Conservation (phyloP, 2,113 vertebrate species). For the Daboia siamensis region DNA sequence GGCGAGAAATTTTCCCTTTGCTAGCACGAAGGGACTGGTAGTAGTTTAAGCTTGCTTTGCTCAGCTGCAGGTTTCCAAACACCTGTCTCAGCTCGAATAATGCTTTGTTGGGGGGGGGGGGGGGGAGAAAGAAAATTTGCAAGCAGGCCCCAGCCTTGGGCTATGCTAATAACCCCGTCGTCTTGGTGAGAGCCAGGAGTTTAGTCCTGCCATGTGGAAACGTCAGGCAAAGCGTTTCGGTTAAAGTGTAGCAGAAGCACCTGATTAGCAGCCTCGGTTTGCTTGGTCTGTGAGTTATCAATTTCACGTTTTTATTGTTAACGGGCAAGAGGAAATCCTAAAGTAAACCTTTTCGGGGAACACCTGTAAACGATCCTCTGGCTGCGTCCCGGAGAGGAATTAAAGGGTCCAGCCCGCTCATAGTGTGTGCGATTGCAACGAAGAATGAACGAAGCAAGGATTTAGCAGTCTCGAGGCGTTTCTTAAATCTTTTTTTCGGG, state of each 20-base stretch:
- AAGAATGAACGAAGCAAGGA: neutral
- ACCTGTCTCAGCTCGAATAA: slow-evolving; percentile 5
- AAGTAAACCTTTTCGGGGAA: fast-evolving
- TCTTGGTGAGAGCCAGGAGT: slow-evolving; percentile 15
- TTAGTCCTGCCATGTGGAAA: neutral
- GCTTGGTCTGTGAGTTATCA: neutral
- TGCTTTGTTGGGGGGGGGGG: neutral
- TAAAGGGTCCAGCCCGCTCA: neutral
- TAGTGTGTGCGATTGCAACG: neutral
- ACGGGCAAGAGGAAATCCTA: neutral
- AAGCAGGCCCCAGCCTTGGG: neutral
- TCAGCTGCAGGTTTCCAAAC: neutral
- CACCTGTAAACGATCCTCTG: neutral
- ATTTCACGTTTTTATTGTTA: fast-evolving
- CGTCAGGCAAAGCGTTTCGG: slow-evolving; percentile 24
- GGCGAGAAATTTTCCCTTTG: fast-evolving
- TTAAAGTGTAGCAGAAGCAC: neutral
- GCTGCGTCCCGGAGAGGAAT: neutral
- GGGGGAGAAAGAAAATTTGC: fast-evolving
- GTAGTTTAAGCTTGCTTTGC: neutral
- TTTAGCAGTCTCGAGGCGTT: neutral
- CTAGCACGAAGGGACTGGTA: slow-evolving; percentile 25
- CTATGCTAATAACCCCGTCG: neutral
- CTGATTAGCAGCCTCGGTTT: neutral
- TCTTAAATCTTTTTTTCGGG: neutral